Conservation (phyloP, 2,888 invertebrate species). For the Pammene fasciana region DNA sequence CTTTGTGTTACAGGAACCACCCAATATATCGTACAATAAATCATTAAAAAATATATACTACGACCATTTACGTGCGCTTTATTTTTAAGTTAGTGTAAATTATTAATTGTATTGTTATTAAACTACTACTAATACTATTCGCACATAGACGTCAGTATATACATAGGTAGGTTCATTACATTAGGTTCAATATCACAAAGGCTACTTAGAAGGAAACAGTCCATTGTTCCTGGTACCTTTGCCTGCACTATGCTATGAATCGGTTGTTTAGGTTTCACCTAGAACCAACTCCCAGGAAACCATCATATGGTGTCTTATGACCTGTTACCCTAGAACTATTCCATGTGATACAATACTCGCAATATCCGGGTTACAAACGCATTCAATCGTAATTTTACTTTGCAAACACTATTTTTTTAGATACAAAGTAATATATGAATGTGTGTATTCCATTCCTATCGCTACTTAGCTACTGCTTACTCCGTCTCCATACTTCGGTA, state of each 20-base stretch:
- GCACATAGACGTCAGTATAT: too few relatives aligned
- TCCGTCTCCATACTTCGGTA: background rate
- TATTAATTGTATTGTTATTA: too few relatives aligned
- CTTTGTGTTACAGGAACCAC: too few relatives aligned
- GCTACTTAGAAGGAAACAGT: slow-evolving; percentile 73
- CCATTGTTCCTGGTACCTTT: slow-evolving; percentile 75
- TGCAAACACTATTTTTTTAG: background rate
- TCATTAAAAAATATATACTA: too few relatives aligned
- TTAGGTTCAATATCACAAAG: slow-evolving; percentile 69
- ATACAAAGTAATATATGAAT: too few relatives aligned
- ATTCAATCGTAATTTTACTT: background rate
- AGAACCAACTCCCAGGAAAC: slow-evolving; percentile 52
- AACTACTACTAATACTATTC: too few relatives aligned
- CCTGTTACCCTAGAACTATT: slow-evolving; percentile 44
- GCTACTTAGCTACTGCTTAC: background rate
- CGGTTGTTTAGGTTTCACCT: slow-evolving; percentile 69
- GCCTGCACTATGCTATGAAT: slow-evolving; percentile 59
- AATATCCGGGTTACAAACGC: slow-evolving; percentile 8
- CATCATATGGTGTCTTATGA: slow-evolving; percentile 30
- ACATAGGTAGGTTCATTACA: background rate
- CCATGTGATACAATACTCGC: background rate
- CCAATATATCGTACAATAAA: too few relatives aligned
- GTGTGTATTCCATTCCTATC: background rate
- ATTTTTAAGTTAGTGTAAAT: too few relatives aligned
- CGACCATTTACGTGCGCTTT: too few relatives aligned